Evolutionary conservation across 2,888 invertebrate species (phyloP).

Genomic region (Malacosoma neustria): DNA sequence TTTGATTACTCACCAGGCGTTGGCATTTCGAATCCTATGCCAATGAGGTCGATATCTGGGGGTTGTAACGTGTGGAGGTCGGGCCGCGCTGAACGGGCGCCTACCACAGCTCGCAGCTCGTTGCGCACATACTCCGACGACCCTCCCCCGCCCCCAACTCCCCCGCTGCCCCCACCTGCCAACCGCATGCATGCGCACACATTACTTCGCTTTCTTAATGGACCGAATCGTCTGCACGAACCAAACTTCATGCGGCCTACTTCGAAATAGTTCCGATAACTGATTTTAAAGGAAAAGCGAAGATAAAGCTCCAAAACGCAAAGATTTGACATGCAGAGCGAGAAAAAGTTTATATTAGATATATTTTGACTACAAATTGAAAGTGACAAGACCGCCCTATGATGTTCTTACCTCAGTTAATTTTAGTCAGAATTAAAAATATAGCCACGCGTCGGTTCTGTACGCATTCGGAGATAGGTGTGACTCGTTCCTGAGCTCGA

Average conservation of each 20-base stretch:
- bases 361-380: not conserved
- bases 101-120: conserved; percentile 91
- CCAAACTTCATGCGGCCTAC: conserved; percentile 1
- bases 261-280: not conserved
- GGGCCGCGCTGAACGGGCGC: conserved; percentile 81
- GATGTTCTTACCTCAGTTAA: not conserved
- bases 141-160: conserved; percentile 70
- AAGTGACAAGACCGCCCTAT: not conserved
- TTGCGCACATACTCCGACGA: conserved; percentile 93
- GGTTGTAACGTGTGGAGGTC: conserved; percentile 67
- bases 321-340: conserved; percentile 36
- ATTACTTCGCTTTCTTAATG: not conserved
- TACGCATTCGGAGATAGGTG: too few species aligned
- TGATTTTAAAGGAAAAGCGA: not conserved
- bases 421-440: too few species aligned
- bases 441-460: too few species aligned
- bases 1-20: conserved; percentile 65
- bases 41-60: conserved; percentile 81
- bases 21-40: conserved; percentile 79
- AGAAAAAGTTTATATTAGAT: conserved; percentile 12
- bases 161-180: conserved; percentile 32
- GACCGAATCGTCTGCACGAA: conserved; percentile 1
- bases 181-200: conserved; percentile 5
- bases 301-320: conserved; percentile 29
- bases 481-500: too few species aligned